These are phyloP conservation scores for Pipa parva DNA, from an alignment of 2,113 vertebrate genomes.

Conservation along the genomic window DNA sequence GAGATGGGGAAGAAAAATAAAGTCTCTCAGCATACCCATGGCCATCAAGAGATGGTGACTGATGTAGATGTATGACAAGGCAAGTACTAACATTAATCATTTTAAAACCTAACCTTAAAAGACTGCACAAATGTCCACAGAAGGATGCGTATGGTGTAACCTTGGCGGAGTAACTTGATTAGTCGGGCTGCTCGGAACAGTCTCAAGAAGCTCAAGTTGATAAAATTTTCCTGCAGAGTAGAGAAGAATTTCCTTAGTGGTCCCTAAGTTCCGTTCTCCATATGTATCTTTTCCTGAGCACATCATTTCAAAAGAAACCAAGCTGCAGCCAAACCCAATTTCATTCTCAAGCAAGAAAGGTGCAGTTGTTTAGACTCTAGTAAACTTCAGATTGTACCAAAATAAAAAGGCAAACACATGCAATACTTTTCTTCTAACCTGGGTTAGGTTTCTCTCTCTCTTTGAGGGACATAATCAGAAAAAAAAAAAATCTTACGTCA, in stretches of 20 bases:
- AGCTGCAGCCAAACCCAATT: conserved; percentile 19
- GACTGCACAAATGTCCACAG: conserved; percentile 97
- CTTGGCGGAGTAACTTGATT: conserved; percentile 91
- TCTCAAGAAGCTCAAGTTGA: conserved; percentile 93
- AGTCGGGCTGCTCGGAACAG: conserved; percentile 90
- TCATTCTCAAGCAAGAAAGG: conserved; percentile 27
- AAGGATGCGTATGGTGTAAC: conserved; percentile 95
- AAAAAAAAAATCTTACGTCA: not conserved
- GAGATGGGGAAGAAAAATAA: too few relatives aligned
- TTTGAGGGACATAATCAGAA: too few relatives aligned
- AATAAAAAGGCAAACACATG: conserved; percentile 20
- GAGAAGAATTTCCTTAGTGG: conserved; percentile 50
- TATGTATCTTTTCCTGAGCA: not conserved
- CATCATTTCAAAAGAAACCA: conserved; percentile 24
- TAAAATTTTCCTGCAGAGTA: conserved; percentile 80
- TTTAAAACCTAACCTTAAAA: conserved; percentile 90
- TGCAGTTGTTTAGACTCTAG: conserved; percentile 10
- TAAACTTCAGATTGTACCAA: not conserved
- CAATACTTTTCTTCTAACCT: conserved; percentile 7
- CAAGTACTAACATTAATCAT: too few relatives aligned
- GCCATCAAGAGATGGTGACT: too few relatives aligned
- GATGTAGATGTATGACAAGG: too few relatives aligned
- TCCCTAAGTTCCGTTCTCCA: not conserved
- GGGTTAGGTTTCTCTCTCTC: too few relatives aligned
- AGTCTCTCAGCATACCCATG: too few relatives aligned